Percentiles rank a stretch among this genome's conserved stretches.
Conservation (phyloP, 2,113 vertebrate genomes). For the Glareola pratincola region DNA sequence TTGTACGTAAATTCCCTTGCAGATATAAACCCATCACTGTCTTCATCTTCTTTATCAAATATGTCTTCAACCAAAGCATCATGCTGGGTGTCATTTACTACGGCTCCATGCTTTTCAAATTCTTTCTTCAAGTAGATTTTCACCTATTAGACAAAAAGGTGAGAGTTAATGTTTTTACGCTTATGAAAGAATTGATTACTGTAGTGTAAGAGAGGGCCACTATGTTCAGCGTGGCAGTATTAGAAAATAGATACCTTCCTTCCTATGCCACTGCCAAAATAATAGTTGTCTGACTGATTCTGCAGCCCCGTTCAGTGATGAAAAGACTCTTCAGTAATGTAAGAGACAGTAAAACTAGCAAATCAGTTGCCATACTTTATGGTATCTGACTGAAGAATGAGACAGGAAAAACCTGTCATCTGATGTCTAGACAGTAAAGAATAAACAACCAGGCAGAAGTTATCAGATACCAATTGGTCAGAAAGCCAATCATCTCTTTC, state of each 20-base stretch:
- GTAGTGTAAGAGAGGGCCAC: background rate
- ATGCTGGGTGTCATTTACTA: conserved; percentile 91
- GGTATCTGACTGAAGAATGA: background rate
- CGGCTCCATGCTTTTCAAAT: conserved; percentile 89
- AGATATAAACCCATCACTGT: conserved; percentile 93
- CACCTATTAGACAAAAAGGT: conserved; percentile 77
- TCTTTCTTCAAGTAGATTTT: conserved; percentile 92
- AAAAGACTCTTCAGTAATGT: background rate
- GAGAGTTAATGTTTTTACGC: background rate
- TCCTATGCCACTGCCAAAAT: background rate
- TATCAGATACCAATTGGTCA: background rate
- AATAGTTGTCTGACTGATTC: background rate
- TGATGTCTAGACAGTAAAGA: background rate
- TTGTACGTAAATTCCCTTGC: conserved; percentile 95
- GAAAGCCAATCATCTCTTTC: background rate
- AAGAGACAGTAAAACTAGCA: background rate
- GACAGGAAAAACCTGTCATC: background rate
- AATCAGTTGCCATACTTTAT: background rate
- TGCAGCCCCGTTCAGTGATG: background rate
- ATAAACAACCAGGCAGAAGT: background rate
- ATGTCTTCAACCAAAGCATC: conserved; percentile 91
- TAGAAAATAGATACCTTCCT: background rate
- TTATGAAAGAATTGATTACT: background rate
- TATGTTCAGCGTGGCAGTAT: background rate
- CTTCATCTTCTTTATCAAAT: conserved; percentile 94